Base-by-base conservation (phyloP, 2,888 invertebrate species). In the Tachina fera region DNA sequence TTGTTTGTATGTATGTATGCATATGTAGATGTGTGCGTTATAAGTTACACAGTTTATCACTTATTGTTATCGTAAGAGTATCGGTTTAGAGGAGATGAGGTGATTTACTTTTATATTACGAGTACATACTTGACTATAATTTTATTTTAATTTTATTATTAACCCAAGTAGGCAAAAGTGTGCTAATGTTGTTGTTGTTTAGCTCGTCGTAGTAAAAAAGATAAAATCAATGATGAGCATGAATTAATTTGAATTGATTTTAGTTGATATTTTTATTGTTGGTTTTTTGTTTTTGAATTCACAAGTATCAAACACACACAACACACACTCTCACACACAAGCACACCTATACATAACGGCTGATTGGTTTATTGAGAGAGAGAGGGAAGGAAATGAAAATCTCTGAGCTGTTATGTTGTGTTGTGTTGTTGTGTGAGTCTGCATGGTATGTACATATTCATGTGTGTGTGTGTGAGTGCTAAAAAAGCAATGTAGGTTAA, bases 211-310 rank as follows among this genome's bases (percentile, higher is more conserved):
- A 14, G 51, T 41, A n/a, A 51, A 51, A n/a, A 43, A 74, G 80
- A 81, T 82, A 65, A 58, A 83, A 77, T 83, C 76, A 83, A 83
- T 77, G 83, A 77, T 83, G 77, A 53, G 71, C 63, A 63, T 71
- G 63, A 77, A 77, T 77, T 83, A 83, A 83, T 77, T 83, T 77
- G 65, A 83, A 77, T 83, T 83, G 77, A 83, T 83, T 77, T 83
- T 76, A 70, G 58, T 68, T 79, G 53, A 61, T 67, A 53, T 80
- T 72, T 45, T 63, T 63, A 53, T 80, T 80, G 65, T 58, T 65
- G 58, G 19, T 63, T n/a, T 65, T 60, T 79, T 72, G 56, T 49
- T 65, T 56, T 79, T 79, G 47, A 47, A 63, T 56, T 53, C 14
- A 68, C 47, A 49, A 4, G 6, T 45, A 13, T 45, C 45, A 47